A percentile compares a stretch with the other conserved stretches of the same genome.
These are phyloP conservation scores for Polydrusus pterygomalis DNA, from an alignment of 2,888 invertebrate species.

Conservation along the genomic window DNA sequence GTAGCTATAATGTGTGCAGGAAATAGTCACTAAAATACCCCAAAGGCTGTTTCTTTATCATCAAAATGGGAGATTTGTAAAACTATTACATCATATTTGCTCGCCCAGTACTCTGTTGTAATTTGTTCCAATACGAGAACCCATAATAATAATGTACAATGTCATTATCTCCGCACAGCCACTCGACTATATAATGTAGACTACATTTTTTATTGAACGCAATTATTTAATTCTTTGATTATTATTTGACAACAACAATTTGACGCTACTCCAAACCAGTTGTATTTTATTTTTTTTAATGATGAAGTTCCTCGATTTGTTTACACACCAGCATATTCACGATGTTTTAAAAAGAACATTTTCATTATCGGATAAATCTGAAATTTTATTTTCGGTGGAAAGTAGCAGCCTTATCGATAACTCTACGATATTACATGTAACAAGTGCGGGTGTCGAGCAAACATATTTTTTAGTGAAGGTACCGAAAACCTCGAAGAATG, in stretches of 20 bases:
- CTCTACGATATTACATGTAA: background rate
- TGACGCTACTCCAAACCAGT: background rate
- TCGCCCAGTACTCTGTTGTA: no score
- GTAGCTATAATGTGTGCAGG: no score
- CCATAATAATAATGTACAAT: no score
- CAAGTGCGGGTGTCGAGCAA: background rate
- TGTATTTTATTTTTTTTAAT: background rate
- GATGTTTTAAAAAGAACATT: conserved; percentile 11
- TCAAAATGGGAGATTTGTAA: no score
- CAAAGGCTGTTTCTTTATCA: no score
- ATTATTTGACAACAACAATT: background rate
- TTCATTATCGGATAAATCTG: background rate
- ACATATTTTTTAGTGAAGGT: conserved; percentile 15
- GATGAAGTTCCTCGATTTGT: conserved; percentile 5
- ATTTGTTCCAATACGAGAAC: no score
- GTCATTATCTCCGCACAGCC: no score
- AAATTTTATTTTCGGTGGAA: background rate
- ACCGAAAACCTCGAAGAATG: background rate
- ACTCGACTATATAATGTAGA: no score
- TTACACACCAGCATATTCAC: conserved; percentile 6
- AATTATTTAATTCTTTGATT: no score
- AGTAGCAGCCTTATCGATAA: background rate
- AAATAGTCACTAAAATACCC: no score
- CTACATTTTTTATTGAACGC: no score
- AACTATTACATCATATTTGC: no score